phyloP scores from a whole-genome alignment of 2,113 vertebrate species.

The Trachemys scripta region DNA sequence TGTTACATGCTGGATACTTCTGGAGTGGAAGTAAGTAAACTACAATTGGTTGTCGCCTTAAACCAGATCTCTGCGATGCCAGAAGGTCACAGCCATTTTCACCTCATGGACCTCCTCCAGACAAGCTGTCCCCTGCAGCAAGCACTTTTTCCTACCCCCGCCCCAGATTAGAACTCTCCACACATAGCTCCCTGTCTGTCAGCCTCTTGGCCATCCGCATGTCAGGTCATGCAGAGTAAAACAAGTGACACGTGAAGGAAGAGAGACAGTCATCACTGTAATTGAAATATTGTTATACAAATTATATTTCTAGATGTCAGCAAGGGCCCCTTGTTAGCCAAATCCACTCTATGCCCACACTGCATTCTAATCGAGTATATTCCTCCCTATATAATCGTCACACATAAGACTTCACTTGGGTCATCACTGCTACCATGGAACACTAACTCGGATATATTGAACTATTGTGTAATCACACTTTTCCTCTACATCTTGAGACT shows the following conservation, averaged over 20 bases:
- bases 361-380: not conserved
- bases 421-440: not conserved
- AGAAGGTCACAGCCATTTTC: not conserved
- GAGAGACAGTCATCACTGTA: not conserved
- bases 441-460: not conserved
- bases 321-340: not conserved
- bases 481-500: not conserved
- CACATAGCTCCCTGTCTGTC: not conserved
- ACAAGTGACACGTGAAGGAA: not conserved
- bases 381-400: not conserved
- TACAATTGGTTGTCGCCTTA: not conserved
- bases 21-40: not conserved
- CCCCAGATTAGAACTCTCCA: not conserved
- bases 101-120: not conserved
- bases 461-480: not conserved
- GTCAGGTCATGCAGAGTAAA: not conserved
- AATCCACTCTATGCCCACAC: not conserved
- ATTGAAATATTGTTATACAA: not conserved
- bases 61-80: not conserved
- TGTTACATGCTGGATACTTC: not conserved
- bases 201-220: not conserved
- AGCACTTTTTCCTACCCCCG: not conserved
- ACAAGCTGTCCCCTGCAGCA: rapidly evolving
- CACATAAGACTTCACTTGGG: not conserved
- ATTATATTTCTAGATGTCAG: not conserved